Percentiles rank a stretch among this genome's conserved stretches.
Conservation (phyloP, 2,113 vertebrate genomes). For the Emberiza fucata region DNA sequence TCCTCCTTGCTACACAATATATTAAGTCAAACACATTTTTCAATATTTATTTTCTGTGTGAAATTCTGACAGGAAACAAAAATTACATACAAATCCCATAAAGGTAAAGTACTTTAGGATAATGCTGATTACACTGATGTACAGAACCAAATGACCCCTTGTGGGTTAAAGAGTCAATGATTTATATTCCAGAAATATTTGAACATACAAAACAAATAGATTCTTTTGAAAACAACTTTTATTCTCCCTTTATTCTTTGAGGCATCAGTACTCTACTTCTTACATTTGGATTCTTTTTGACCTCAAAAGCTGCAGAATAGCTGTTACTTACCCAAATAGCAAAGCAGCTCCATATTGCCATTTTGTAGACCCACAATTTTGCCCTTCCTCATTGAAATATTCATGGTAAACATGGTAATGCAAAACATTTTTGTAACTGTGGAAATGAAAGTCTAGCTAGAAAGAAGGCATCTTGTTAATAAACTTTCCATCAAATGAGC, state of each 20-base stretch:
- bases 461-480: not conserved
- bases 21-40: not conserved
- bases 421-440: not conserved
- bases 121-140: not conserved
- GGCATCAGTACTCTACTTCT: not conserved
- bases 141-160: not conserved
- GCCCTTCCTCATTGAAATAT: not conserved
- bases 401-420: rapidly evolving
- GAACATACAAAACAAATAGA: not conserved
- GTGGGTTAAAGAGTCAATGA: not conserved
- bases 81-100: not conserved
- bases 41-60: not conserved
- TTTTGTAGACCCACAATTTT: not conserved
- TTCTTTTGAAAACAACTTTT: not conserved
- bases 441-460: not conserved
- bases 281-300: not conserved
- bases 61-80: not conserved
- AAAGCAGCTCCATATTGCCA: not conserved
- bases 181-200: not conserved
- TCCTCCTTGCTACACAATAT: not conserved
- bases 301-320: not conserved
- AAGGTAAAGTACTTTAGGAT: not conserved
- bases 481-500: not conserved
- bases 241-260: not conserved
- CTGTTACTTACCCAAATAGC: not conserved